These are phyloP conservation scores for Fopius arisanus DNA, from an alignment of 1,140 invertebrate genomes.

Conservation along the genomic window DNA sequence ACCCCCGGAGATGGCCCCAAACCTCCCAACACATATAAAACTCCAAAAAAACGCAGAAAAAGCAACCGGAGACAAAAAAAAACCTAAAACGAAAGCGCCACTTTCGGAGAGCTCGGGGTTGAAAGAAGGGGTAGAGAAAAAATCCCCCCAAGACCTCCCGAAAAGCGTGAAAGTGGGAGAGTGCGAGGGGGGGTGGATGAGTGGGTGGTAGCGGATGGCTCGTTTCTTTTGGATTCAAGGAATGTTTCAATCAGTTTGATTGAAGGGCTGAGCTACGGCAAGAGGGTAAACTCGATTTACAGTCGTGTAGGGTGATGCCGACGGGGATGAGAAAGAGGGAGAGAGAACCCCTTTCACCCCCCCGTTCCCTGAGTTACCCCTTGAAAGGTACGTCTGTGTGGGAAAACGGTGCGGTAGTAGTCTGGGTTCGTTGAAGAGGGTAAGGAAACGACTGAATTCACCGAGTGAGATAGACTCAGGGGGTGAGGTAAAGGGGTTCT, in stretches of 20 bases:
- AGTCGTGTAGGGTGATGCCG: slow-evolving; percentile 49
- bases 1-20: neutral
- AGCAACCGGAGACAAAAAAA: neutral
- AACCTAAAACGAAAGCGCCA: no score
- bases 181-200: slow-evolving; percentile 26
- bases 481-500: slow-evolving; percentile 47
- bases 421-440: slow-evolving; percentile 41
- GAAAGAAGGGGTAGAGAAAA: no score
- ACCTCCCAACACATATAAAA: neutral
- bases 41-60: neutral
- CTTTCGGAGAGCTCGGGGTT: no score
- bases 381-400: slow-evolving; percentile 27
- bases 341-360: no score
- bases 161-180: slow-evolving; percentile 27
- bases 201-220: slow-evolving; percentile 46
- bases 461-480: slow-evolving; percentile 26
- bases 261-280: slow-evolving; percentile 66
- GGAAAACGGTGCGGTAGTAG: slow-evolving; percentile 7
- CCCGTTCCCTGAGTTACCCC: no score
- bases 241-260: slow-evolving; percentile 68
- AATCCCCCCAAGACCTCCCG: neutral
- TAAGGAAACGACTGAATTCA: slow-evolving; percentile 56
- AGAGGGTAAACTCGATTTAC: slow-evolving; percentile 67
- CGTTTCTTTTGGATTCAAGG: slow-evolving; percentile 67
- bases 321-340: slow-evolving; percentile 9